These are phyloP conservation scores for Prenolepis imparis DNA, from an alignment of 2,888 invertebrate genomes.

Conservation along the genomic window DNA sequence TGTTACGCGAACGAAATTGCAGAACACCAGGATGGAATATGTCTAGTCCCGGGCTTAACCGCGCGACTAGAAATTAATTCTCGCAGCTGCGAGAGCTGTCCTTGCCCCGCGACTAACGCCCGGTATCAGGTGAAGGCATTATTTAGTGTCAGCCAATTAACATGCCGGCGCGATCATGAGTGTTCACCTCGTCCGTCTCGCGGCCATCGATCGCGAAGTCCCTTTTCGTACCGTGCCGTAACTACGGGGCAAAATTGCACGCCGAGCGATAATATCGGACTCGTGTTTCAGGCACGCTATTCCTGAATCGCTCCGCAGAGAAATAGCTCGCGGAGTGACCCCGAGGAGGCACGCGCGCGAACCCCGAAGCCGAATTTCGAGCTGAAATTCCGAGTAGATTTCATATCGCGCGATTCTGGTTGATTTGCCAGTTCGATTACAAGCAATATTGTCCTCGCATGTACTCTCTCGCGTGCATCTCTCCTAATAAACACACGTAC, in stretches of 20 bases:
- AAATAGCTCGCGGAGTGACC: conserved; percentile 62
- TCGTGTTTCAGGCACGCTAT: conserved; percentile 79
- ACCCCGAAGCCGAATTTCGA: conserved; percentile 44
- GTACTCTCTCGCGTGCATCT: conserved; percentile 8
- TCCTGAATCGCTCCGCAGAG: conserved; percentile 70
- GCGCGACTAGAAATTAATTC: conserved; percentile 70
- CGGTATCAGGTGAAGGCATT: conserved; percentile 73
- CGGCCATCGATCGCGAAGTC: conserved; percentile 70
- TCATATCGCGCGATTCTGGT: conserved; percentile 58
- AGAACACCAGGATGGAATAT: conserved; percentile 20
- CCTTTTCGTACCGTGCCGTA: conserved; percentile 72
- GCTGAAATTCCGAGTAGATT: conserved; percentile 48
- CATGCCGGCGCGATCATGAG: conserved; percentile 68
- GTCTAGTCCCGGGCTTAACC: conserved; percentile 52
- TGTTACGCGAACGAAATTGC: conserved; percentile 50
- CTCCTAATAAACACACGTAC: conserved; percentile 34
- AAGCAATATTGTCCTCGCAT: conserved; percentile 57
- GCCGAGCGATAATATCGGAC: conserved; percentile 78
- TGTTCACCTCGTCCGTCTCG: conserved; percentile 62
- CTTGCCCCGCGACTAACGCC: conserved; percentile 63
- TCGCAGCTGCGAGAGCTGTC: conserved; percentile 61
- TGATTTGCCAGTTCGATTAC: conserved; percentile 54
- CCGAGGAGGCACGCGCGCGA: conserved; percentile 19
- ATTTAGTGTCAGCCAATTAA: conserved; percentile 76
- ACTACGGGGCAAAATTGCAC: conserved; percentile 80